Evolutionary conservation across 2,113 vertebrate genomes (phyloP), one percentile per base, ranked within the genome.

Genomic region (Orycteropus afer): DNA sequence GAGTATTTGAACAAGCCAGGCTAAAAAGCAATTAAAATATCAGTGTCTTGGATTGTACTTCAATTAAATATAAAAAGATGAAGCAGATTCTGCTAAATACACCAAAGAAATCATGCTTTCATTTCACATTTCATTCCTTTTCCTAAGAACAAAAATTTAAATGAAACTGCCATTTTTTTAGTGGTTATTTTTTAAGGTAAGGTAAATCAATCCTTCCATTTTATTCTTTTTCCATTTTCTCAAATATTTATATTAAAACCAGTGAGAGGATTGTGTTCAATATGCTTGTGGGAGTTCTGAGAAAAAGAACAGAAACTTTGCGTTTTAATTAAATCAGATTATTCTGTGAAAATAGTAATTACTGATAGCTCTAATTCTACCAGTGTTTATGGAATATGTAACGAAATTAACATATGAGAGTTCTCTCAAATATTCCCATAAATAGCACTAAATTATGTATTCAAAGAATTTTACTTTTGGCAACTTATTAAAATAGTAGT

Each of bases 161-260:
- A 89, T 81, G 5, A 40, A 95, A 40, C 45, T 87, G 14, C 7
- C 13, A 90, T 76, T 92, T 95, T 10, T 81, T 29, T 27, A 63
- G 2, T 91, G n/a, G n/a, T 83, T 63, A 65, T 73, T 90, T 89
- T 85, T 94, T 93, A 49, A 83, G 25, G 22, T 57, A 95, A 95
- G 91, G 53, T 89, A 86, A n/a, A 65, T 61, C 32, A 86, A 7
- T 76, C 8, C 74, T 29, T 84, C 22, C 9, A 65, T 47, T 73
- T 63, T 22, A 73, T 51, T 86, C 27, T 63, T n/a, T 79, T 92
- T 40, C 11, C 4, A 45, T 88, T 85, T 94, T 34, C 4, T 49
- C 76, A 27, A 89, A 59, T 78, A 69, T 82, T 95, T 89, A 93
- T 18, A 45, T 93, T 86, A 86, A 89, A 93, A 89, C 18, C 61